Base-by-base conservation (phyloP, 1,140 invertebrate species). In the Brachionus calyciflorus region DNA sequence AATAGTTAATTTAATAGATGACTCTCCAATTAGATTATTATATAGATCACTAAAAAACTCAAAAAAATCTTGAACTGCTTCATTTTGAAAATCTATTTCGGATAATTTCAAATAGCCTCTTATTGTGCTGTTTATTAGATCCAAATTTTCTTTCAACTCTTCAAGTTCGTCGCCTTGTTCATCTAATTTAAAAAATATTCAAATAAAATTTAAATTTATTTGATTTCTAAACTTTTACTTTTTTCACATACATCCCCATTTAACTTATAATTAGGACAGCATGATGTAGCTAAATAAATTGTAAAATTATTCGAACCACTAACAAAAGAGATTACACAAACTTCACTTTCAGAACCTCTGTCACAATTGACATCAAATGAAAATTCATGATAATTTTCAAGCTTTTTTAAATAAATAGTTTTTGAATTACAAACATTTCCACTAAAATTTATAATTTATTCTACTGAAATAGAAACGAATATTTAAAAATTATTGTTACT, bases 401-500 rank as follows among this genome's bases (percentile, higher is more conserved):
- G 19, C n/a, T 28, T 9, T 19, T 60, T 3, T 37, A 60, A 19
- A 17, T 60, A 60, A n/a, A 60, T 30, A 60, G 17, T 33, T 60
- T 60, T 60, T 37, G 55, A 60, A 9, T 60, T 60, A 17, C 55
- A 60, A 3, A 60, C 55, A 37, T 60, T 60, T 3, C 30, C 55
- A 33, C 55, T 60, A 6, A 33, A 37, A 60, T 28, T 3, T 28
- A 24, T 0, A 55, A 12, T 30, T 30, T 28, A 28, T 26, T 55
- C 5, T 28, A 24, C 6, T 4, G 10, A 12, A 30, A 55, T 53
- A 7, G 9, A n/a, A n/a, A n/a, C n/a, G n/a, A n/a, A n/a, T n/a
- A n/a, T n/a, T n/a, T n/a, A 37, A 5, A 37, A 37, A 37, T 5
- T 37, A 37, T 37, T 37, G 33, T 37, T 37, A 60, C 55, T 60